Conservation (phyloP, 2,888 invertebrate genomes). For the Microctonus aethiopoides region DNA sequence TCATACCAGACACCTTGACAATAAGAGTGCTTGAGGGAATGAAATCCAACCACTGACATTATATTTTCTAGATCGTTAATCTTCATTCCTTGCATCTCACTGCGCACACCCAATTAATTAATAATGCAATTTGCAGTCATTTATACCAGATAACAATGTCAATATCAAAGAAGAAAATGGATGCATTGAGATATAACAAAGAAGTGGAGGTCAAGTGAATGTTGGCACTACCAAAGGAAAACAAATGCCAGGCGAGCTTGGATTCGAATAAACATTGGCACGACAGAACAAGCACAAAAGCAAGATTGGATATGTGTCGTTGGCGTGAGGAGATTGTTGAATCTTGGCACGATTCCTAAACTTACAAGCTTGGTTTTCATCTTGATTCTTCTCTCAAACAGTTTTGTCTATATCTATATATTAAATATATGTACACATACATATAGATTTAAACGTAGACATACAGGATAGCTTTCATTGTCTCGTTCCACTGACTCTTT, state of each 20-base stretch:
- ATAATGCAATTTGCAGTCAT: neutral
- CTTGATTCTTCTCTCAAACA: neutral
- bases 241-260: conserved; percentile 47
- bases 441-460: neutral
- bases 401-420: neutral
- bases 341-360: conserved; percentile 58
- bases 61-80: conserved; percentile 19
- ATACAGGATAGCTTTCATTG: conserved; percentile 8
- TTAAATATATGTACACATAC: neutral
- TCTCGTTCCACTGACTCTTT: neutral
- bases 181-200: neutral
- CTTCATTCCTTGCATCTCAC: conserved; percentile 6
- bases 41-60: conserved; percentile 26
- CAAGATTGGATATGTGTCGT: conserved; percentile 30
- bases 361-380: conserved; percentile 34
- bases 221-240: conserved; percentile 37
- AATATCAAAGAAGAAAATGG: neutral
- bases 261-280: conserved; percentile 51
- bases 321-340: conserved; percentile 46
- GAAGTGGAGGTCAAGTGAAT: conserved; percentile 2
- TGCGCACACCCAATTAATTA: neutral
- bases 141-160: neutral
- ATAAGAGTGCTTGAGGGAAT: conserved; percentile 20
- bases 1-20: conserved; percentile 25
- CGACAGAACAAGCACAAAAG: conserved; percentile 33